These are phyloP conservation scores for Boulengeromyrus knoepffleri DNA, from an alignment of 2,113 vertebrate species.

Conservation along the genomic window DNA sequence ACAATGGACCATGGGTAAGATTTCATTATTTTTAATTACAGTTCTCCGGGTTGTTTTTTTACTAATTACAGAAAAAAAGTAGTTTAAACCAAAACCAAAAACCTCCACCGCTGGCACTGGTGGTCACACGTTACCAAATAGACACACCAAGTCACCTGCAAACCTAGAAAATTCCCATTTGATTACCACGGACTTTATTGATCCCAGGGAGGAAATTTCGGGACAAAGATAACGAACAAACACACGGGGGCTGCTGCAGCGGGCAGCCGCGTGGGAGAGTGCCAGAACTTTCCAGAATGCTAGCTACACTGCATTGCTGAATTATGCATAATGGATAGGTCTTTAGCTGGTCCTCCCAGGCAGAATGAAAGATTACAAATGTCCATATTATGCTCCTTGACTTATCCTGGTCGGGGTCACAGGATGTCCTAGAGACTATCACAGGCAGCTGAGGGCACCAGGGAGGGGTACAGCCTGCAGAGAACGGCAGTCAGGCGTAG, in stretches of 20 bases:
- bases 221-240: neutral
- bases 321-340: neutral
- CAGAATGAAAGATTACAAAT: neutral
- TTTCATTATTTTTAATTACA: neutral
- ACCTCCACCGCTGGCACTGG: neutral
- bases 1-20: neutral
- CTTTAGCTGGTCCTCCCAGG: neutral
- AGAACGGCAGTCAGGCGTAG: neutral
- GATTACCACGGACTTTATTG: neutral
- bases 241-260: neutral
- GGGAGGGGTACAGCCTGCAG: neutral
- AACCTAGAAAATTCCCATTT: neutral
- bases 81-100: neutral
- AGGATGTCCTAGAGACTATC: neutral
- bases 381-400: neutral
- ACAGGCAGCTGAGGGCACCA: neutral
- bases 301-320: neutral
- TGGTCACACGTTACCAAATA: neutral
- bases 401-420: neutral
- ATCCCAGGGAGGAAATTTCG: neutral
- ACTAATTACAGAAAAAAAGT: neutral
- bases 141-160: neutral
- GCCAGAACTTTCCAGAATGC: neutral
- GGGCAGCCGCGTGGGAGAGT: neutral
- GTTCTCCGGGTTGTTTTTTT: neutral